These are phyloP conservation scores for Drosophila nr. medialis DNA, from an alignment of 2,888 invertebrate species.

Conservation along the genomic window DNA sequence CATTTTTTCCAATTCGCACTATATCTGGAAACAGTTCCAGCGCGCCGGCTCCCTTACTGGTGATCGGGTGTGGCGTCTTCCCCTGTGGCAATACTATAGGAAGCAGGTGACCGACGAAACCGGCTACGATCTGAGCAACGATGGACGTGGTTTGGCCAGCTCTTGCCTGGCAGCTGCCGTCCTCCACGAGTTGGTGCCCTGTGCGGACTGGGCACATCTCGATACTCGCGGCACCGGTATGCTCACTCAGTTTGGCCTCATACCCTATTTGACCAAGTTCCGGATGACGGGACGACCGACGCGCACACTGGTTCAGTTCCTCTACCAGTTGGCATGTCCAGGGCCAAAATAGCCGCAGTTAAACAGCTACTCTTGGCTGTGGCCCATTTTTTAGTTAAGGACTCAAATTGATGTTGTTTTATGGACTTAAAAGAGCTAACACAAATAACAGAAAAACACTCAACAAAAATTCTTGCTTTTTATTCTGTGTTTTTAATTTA, in stretches of 20 bases:
- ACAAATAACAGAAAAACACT: neutral
- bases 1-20: conserved; percentile 86
- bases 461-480: neutral
- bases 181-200: conserved; percentile 88
- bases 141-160: conserved; percentile 86
- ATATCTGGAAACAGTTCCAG: conserved; percentile 86
- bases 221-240: conserved; percentile 91
- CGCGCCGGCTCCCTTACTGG: conserved; percentile 86
- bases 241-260: conserved; percentile 86
- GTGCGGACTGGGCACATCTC: conserved; percentile 89
- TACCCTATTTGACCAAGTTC: conserved; percentile 87
- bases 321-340: conserved; percentile 85
- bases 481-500: neutral
- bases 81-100: conserved; percentile 85
- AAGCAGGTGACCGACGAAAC: conserved; percentile 80
- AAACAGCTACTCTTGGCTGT: neutral
- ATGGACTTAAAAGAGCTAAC: neutral
- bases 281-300: conserved; percentile 88
- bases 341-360: conserved; percentile 57
- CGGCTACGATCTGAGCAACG: conserved; percentile 87
- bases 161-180: conserved; percentile 90
- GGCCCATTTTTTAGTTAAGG: neutral
- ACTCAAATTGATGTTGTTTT: neutral
- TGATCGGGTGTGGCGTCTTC: conserved; percentile 88
- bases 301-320: conserved; percentile 86